Evolutionary conservation across 2,113 vertebrate species (phyloP), one percentile per base, ranked within the genome.

Genomic region (Apaloderma vittatum): DNA sequence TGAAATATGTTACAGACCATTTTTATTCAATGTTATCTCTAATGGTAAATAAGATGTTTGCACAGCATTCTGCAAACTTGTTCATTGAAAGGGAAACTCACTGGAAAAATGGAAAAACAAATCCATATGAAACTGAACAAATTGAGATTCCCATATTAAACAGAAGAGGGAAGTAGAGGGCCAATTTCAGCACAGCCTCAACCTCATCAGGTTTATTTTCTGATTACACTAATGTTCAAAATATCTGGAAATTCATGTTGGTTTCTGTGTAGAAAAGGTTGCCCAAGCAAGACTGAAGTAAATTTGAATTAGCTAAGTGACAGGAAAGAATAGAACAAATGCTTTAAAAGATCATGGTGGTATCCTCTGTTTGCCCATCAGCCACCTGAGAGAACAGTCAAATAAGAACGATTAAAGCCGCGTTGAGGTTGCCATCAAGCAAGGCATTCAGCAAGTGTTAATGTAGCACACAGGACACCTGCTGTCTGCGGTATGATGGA

Each of bases 131-230:
- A 80, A 65, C 3, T 76, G 29, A 43, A 20, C 27, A 74, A 37
- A 48, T 8, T 59, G 62, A 74, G 63, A 84, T 91, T 86, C n/a
- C 8, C 9, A 7, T 26, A 15, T 49, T 66, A 65, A 89, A 81
- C 84, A 86, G 89, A 52, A 91, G 55, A 84, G 59, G 59, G 59
- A 86, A 91, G 51, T 73, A 94, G 86, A 95, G 63, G 29, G 55
- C 40, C 32, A 43, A 5, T 36, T 34, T 67, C 48, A 71, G 16
- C 22, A 37, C 7, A 32, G 30, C 43, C 59, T 48, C 19, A 37
- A 12, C 15, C 26, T 88, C 55, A 43, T 37, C 6, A 24, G 45
- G 6, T 5, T 22, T 63, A 7, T 65, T 75, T 91, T 83, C 72
- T 76, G 36, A 61, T 80, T 48, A 37, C 13, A 37, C 4, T 36